Evolutionary conservation across 2,888 invertebrate genomes (phyloP).

Genomic region (Eurois occulta): DNA sequence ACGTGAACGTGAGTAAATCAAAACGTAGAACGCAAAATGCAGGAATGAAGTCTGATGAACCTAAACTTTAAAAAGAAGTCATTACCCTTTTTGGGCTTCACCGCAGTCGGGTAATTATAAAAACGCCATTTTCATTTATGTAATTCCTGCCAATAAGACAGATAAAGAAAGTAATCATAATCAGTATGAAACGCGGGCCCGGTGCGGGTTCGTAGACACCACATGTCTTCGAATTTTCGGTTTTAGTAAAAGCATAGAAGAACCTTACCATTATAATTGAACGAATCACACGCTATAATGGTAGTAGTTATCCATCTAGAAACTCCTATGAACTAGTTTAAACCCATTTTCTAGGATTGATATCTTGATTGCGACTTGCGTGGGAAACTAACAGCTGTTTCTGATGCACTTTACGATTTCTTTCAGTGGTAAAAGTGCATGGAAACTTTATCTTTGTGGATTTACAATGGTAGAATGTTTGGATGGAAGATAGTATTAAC

Average conservation of each 20-base stretch:
- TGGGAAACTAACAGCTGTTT: slow-evolving; percentile 58
- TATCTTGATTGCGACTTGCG: slow-evolving; percentile 62
- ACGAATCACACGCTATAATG: slow-evolving; percentile 4
- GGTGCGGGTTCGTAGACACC: not conserved
- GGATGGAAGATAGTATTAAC: not conserved
- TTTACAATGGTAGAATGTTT: slow-evolving; percentile 6
- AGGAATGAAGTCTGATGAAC: not conserved
- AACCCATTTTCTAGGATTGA: slow-evolving; percentile 63
- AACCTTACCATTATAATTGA: not conserved
- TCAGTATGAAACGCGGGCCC: no score
- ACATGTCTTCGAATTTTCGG: not conserved
- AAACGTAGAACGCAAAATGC: not conserved
- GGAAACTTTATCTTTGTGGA: slow-evolving; percentile 31
- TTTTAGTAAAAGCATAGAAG: not conserved
- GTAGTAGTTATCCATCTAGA: not conserved
- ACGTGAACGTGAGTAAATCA: not conserved
- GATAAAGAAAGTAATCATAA: not conserved
- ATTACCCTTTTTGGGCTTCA: no score
- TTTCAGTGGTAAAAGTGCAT: slow-evolving; percentile 40
- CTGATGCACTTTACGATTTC: slow-evolving; percentile 57
- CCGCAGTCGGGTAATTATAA: no score
- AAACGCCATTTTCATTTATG: no score
- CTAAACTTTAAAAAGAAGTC: not conserved
- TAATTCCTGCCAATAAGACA: not conserved
- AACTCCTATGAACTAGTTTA: slow-evolving; percentile 42